These are phyloP conservation scores for Lagodon rhomboides DNA, from an alignment of 2,797 vertebrate species.

Conservation along the genomic window DNA sequence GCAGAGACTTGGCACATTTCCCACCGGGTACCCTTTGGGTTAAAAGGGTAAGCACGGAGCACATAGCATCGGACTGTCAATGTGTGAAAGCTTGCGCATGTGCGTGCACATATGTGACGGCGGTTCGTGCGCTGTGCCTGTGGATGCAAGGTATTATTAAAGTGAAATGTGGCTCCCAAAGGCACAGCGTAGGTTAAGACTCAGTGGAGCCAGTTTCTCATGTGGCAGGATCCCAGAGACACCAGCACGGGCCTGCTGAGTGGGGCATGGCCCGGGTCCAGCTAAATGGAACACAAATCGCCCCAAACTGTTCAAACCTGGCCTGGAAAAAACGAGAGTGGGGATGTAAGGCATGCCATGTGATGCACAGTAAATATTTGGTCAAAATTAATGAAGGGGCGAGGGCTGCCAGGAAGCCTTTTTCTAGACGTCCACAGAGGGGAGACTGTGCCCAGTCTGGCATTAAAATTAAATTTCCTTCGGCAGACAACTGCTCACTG, in stretches of 20 bases:
- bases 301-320: slow-evolving; percentile 73
- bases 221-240: slow-evolving; percentile 73
- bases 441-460: slow-evolving; percentile 78
- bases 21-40: slow-evolving; percentile 67
- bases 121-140: slow-evolving; percentile 46
- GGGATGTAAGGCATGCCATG: slow-evolving; percentile 75
- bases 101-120: slow-evolving; percentile 40
- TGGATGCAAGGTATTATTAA: slow-evolving; percentile 66
- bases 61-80: slow-evolving; percentile 53
- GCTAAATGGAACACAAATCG: slow-evolving; percentile 75
- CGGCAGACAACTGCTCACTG: slow-evolving; percentile 73
- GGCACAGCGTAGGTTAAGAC: slow-evolving; percentile 72
- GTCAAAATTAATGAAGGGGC: slow-evolving; percentile 84
- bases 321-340: slow-evolving; percentile 77
- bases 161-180: slow-evolving; percentile 69
- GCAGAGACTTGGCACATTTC: slow-evolving; percentile 63
- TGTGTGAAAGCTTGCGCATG: slow-evolving; percentile 57
- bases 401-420: slow-evolving; percentile 78
- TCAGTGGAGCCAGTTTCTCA: slow-evolving; percentile 72
- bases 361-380: slow-evolving; percentile 84
- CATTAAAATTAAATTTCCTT: slow-evolving; percentile 83
- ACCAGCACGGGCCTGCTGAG: slow-evolving; percentile 70
- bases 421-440: slow-evolving; percentile 77
- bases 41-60: slow-evolving; percentile 64
- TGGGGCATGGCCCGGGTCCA: slow-evolving; percentile 72